phyloP scores from a whole-genome alignment of 2,888 invertebrate species.

The Rhagium mordax region DNA sequence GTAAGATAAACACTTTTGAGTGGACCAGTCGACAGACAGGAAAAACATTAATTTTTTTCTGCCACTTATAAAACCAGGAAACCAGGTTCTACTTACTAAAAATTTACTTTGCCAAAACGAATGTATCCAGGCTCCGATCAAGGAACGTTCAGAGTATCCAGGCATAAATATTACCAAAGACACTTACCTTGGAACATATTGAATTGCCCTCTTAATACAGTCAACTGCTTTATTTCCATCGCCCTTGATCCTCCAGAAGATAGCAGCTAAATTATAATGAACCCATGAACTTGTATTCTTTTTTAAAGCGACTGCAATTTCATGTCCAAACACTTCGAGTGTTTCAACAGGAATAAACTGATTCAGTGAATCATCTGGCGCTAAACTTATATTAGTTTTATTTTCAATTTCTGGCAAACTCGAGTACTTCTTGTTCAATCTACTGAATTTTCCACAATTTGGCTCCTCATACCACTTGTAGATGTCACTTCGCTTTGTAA shows the following conservation, averaged over 20 bases:
- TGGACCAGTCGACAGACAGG: too few species aligned
- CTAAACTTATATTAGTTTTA: slow-evolving; percentile 45
- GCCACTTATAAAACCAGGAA: too few species aligned
- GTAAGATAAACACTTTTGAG: too few species aligned
- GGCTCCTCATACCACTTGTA: slow-evolving; percentile 63
- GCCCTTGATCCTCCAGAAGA: slow-evolving; percentile 85
- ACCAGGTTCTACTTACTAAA: too few species aligned
- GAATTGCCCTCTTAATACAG: slow-evolving; percentile 83
- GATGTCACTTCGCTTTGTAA: slow-evolving; percentile 54
- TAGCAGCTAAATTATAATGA: slow-evolving; percentile 83
- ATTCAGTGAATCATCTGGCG: slow-evolving; percentile 72
- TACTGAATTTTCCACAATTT: slow-evolving; percentile 60
- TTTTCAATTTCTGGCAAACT: slow-evolving; percentile 37
- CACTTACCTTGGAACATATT: slow-evolving; percentile 81
- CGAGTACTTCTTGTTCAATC: slow-evolving; percentile 42
- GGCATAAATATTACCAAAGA: too few species aligned
- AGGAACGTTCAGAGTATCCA: too few species aligned
- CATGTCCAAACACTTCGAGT: slow-evolving; percentile 74
- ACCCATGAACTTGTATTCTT: slow-evolving; percentile 84
- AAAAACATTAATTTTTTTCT: too few species aligned
- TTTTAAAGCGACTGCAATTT: slow-evolving; percentile 75
- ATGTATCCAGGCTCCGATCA: too few species aligned
- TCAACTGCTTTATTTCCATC: slow-evolving; percentile 85
- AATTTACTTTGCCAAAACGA: too few species aligned
- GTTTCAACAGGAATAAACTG: slow-evolving; percentile 67